phyloP scores from a whole-genome alignment of 1,140 invertebrate species.

The Scaptomyza montana region DNA sequence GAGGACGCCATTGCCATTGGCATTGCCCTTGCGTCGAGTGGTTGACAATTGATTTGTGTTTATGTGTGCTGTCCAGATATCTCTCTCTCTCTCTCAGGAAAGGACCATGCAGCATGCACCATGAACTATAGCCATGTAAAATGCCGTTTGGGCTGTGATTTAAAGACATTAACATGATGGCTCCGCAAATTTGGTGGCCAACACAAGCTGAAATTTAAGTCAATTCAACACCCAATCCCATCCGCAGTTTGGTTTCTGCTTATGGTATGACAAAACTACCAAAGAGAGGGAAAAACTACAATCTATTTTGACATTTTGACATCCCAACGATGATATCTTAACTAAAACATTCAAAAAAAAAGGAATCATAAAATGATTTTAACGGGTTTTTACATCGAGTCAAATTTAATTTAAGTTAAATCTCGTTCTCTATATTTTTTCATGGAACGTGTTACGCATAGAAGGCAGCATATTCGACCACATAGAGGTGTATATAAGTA shows the following conservation, averaged over 20 bases:
- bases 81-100: constrained; percentile 7
- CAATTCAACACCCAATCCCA: constrained; percentile 7
- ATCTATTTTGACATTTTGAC: too few relatives aligned
- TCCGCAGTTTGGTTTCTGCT: background rate
- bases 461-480: too few relatives aligned
- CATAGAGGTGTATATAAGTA: too few relatives aligned
- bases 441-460: too few relatives aligned
- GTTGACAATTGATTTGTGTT: constrained; percentile 81
- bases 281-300: too few relatives aligned
- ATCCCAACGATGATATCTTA: too few relatives aligned
- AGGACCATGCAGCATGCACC: background rate
- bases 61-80: constrained; percentile 57
- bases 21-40: constrained; percentile 61
- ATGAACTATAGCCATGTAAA: constrained; percentile 49
- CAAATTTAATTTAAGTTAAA: too few relatives aligned
- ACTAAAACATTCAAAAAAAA: too few relatives aligned
- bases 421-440: too few relatives aligned
- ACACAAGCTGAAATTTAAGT: constrained; percentile 26
- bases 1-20: background rate
- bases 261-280: background rate
- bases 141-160: constrained; percentile 73
- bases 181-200: constrained; percentile 35
- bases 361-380: too few relatives aligned
- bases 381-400: too few relatives aligned
- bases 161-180: constrained; percentile 70